Conservation (phyloP, 2,797 vertebrate species). For the Danio kyathit region DNA sequence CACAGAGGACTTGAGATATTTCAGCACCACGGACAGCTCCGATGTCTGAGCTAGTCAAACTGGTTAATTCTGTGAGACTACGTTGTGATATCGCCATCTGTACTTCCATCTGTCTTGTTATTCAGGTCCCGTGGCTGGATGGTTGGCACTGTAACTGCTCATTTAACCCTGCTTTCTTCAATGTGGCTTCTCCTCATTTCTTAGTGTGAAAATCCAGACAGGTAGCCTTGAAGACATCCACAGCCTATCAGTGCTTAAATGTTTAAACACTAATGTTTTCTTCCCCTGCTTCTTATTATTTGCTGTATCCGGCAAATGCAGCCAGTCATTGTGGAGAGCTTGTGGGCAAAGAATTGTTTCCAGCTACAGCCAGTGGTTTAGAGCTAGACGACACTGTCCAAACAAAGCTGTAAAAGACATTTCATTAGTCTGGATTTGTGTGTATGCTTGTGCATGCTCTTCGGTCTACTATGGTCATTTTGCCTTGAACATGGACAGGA, state of each 20-base stretch:
- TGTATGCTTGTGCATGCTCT: constrained; percentile 55
- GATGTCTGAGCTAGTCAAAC: constrained; percentile 19
- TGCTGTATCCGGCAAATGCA: constrained; percentile 24
- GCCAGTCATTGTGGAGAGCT: constrained; percentile 44
- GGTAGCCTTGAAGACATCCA: constrained; percentile 44
- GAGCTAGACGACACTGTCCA: constrained; percentile 10
- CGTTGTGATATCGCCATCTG: constrained; percentile 38
- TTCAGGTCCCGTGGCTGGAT: constrained; percentile 3
- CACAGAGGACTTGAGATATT: constrained; percentile 22
- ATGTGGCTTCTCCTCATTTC: constrained; percentile 38
- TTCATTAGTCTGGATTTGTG: constrained; percentile 37
- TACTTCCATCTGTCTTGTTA: constrained; percentile 34
- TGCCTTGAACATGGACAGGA: constrained; percentile 54
- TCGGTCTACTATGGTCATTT: constrained; percentile 56
- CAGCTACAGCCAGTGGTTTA: constrained; percentile 17
- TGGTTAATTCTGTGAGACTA: constrained; percentile 26
- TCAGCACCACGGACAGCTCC: constrained; percentile 48
- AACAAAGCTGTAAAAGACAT: constrained; percentile 16
- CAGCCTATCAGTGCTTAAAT: constrained; percentile 36
- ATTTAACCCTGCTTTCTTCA: constrained; percentile 22
- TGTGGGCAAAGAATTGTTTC: constrained; percentile 36
- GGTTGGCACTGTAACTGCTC: constrained; percentile 2
- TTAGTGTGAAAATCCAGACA: constrained; percentile 32
- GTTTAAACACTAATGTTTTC: constrained; percentile 7
- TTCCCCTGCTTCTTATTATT: neutral